Evolutionary conservation across 2,113 vertebrate species (phyloP), one percentile per base, ranked within the genome.

Genomic region (Stigmatopora nigra): DNA sequence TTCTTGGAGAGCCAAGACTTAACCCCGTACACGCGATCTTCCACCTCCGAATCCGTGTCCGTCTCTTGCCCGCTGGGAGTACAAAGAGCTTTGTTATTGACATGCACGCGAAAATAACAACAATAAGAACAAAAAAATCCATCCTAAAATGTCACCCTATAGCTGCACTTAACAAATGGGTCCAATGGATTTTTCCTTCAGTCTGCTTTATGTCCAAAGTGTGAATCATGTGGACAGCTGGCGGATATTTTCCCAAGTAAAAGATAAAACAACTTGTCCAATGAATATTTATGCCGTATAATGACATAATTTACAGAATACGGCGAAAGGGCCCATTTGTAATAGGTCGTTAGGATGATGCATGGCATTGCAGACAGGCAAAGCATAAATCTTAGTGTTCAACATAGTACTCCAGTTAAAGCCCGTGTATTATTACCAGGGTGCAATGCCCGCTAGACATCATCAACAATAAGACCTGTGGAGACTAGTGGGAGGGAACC

Each of bases 11-110:
- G 89, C 95, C 94, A 96, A 4, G 94, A 95, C 80, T 99, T 99
- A 73, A 98, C 94, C 7, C 93, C 95, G 0, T 99, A 96, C 58
- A 99, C 96, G 0, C 96, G 94, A 64, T 99, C 93, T 80, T 99
- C 97, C 74, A 98, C 90, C 79, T 99, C 97, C 0, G 94, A 98
- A 78, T 99, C 97, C 15, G 90, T 90, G 2, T 98, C 96, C 0
- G 93, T 94, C 66, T 96, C 95, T 0, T 94, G 94, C 0, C 94
- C 95, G 0, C 96, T 99, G 91, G 52, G 68, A 0, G 64, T 67
- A 68, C 48, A 65, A 52, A 36, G 19, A 65, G 20, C 25, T 2
- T 38, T 52, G 47, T 70, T 61, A 20, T 47, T 48, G 13, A 51
- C 55, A 31, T 45, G 10, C 46, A 31, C 10, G 38, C 10, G 5